Evolutionary conservation across 2,888 invertebrate genomes (phyloP), one percentile per base, ranked within the genome.

Genomic region (Spilarctia lutea): DNA sequence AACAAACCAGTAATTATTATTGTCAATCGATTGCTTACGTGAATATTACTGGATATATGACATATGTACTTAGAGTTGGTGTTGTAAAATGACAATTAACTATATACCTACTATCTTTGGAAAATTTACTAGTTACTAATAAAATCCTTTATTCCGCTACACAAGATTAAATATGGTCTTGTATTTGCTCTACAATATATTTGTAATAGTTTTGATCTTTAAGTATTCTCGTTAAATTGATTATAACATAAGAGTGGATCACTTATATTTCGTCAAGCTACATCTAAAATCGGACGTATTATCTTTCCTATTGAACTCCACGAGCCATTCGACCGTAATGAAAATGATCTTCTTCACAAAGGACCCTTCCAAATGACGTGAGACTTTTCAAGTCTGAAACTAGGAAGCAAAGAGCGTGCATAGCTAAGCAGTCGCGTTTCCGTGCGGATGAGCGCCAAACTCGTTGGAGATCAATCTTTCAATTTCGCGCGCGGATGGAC

Each of bases 391-490:
- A 74, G 83, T 81, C 77, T 67, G 68, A 67, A 73, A 68, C 75
- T 73, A 75, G 68, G 68, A 74, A 77, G 78, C 76, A 72, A 71
- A 77, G 78, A 83, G 78, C 84, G 71, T 71, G 75, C 83, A 82
- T 75, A 84, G 79, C 77, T 73, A 81, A 76, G 77, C 75, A 74
- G 76, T 18, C 71, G 13, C 56, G 65, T 74, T 81, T 82, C 81
- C 84, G 66, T 72, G 75, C 77, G 78, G 77, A 63, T 79, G 84
- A 75, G 78, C 84, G 56, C 72, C 70, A 70, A 81, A 71, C 85
- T 84, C 78, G 83, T 71, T 80, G 81, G 73, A 85, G 85, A 83
- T 85, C 83, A 80, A 83, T 85, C 83, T 85, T 83, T 80, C 83
- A 81, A 83, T 81, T 84, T 80, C 71, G 81, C 79, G 81, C 81